Base-by-base conservation (phyloP, 2,113 vertebrate species). In the Haplochromis burtoni region DNA sequence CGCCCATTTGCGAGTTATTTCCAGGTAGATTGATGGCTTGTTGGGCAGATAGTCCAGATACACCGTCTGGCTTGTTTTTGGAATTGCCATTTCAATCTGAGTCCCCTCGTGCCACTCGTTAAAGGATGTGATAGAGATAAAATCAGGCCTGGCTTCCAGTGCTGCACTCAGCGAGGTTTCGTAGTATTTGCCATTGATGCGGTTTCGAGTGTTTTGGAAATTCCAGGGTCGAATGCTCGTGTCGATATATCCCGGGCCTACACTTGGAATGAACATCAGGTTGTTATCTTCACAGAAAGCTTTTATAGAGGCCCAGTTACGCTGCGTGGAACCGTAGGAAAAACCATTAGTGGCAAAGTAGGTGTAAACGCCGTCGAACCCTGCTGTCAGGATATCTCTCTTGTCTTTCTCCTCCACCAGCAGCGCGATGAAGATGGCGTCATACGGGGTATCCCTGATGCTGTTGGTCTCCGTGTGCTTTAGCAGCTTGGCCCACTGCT, bases 51-150 rank as follows among this genome's bases (percentile, higher is more conserved):
- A 99, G 95, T 99, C 98, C 81, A 98, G 96, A 88, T 99, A 99
- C 21, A 96, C 95, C 1, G 95, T 91, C 51, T 95, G 95, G 76
- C 95, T 92, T 40, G 93, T 96, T 94, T 98, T 99, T 10, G 99
- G 99, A 45, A 99, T 47, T 13, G 99, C 98, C 88, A 96, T 97
- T 96, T 99, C 99, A 86, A 99, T 99, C 90, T 99, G 99, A 33
- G 99, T 98, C 68, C 98, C 99, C 93, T 99, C 99, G 4, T 99
- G 99, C 99, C 99, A 99, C 85, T 99, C 99, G 66, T 99, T 99
- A 84, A 99, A 99, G 19, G 99, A 99, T 0, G 99, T 99, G 71
- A 99, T 96, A 1, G 99, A 98, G 90, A 99, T 97, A 13, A 98
- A 95, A 92, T 97, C 97, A 4, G 98, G 97, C 10, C 95, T 95